phyloP scores from a whole-genome alignment of 2,888 invertebrate genomes.

The Dryobotodes eremita region DNA sequence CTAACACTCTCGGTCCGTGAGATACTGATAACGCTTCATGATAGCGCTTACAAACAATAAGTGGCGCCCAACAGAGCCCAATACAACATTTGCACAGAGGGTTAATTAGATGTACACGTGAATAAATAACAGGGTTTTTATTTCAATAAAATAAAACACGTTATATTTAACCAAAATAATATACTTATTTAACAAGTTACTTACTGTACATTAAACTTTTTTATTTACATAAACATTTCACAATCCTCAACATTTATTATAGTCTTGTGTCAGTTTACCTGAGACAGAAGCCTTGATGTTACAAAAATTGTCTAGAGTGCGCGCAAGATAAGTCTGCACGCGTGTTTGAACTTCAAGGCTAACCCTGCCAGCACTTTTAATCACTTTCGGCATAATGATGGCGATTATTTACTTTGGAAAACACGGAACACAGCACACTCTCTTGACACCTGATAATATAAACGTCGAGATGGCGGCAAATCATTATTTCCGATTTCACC shows the following conservation, averaged over 20 bases:
- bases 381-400: too few species aligned
- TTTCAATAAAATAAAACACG: slow-evolving; percentile 74
- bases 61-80: slow-evolving; percentile 13
- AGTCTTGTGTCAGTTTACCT: slow-evolving; percentile 8
- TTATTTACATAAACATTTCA: slow-evolving; percentile 71
- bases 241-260: slow-evolving; percentile 51
- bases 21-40: not conserved
- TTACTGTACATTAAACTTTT: slow-evolving; percentile 76
- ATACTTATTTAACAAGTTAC: slow-evolving; percentile 84
- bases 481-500: too few species aligned
- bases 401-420: too few species aligned
- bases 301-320: not conserved
- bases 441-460: too few species aligned
- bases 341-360: too few species aligned
- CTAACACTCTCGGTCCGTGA: not conserved
- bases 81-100: not conserved
- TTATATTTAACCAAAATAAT: slow-evolving; percentile 82
- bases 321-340: too few species aligned
- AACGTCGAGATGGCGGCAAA: too few species aligned
- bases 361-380: too few species aligned
- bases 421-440: too few species aligned
- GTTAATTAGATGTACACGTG: not conserved
- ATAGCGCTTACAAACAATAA: not conserved
- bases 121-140: not conserved
- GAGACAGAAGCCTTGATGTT: not conserved